Evolutionary conservation across 2,113 vertebrate species (phyloP).

Genomic region (Microcebus jonahi): DNA sequence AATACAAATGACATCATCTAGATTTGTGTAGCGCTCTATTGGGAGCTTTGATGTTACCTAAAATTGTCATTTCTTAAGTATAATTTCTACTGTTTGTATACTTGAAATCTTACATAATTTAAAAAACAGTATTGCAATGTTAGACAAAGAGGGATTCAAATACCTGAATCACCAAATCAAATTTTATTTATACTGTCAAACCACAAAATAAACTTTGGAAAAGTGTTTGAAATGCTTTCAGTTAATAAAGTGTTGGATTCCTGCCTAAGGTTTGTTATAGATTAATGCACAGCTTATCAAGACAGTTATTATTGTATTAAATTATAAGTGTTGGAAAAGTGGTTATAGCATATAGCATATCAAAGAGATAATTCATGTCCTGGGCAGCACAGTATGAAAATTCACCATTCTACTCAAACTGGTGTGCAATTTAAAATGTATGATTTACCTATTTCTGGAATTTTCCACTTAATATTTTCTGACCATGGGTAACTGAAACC

Average conservation of each 20-base stretch:
- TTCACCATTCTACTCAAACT: background rate
- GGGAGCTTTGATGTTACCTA: background rate
- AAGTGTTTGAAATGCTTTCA: background rate
- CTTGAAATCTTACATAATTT: background rate
- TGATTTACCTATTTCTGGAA: background rate
- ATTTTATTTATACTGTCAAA: slow-evolving; percentile 7
- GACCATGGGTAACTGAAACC: background rate
- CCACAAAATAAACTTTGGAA: slow-evolving; percentile 30
- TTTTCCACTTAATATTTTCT: background rate
- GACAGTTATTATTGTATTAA: slow-evolving; percentile 23
- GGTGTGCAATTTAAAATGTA: background rate
- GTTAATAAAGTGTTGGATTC: background rate
- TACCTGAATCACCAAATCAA: background rate
- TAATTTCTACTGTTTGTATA: background rate
- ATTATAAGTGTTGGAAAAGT: background rate
- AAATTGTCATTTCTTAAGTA: slow-evolving; percentile 10
- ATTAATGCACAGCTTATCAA: slow-evolving; percentile 9
- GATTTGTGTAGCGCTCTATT: background rate
- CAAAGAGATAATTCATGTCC: background rate
- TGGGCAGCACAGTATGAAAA: background rate
- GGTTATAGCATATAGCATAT: background rate
- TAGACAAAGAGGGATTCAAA: background rate
- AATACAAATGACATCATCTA: background rate
- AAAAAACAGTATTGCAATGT: background rate
- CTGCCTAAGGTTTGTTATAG: background rate